Evolutionary conservation across 2,113 vertebrate genomes (phyloP).

Genomic region (Halichoeres trimaculatus): DNA sequence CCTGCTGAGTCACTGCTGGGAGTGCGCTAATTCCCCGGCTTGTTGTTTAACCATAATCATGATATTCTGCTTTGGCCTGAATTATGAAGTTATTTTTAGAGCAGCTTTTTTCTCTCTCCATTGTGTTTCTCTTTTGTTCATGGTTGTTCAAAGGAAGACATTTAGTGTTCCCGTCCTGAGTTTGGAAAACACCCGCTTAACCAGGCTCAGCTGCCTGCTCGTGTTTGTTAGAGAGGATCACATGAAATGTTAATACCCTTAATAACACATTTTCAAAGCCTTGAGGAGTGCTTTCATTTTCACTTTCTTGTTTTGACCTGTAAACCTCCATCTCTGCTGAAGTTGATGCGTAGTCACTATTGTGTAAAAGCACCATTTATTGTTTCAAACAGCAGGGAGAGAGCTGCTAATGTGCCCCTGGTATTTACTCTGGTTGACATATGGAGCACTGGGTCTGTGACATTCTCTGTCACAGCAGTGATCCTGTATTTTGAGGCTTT

Average conservation of each 20-base stretch:
- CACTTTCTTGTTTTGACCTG: not conserved
- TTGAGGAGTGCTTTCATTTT: not conserved
- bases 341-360: not conserved
- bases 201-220: not conserved
- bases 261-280: slow-evolving; percentile 15
- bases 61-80: slow-evolving; percentile 43
- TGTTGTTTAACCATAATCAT: slow-evolving; percentile 44
- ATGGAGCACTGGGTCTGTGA: slow-evolving; percentile 50
- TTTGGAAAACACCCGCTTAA: slow-evolving; percentile 23
- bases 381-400: slow-evolving; percentile 50
- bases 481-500: slow-evolving; percentile 52
- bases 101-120: slow-evolving; percentile 70
- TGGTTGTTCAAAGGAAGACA: slow-evolving; percentile 80
- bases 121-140: slow-evolving; percentile 54
- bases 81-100: slow-evolving; percentile 57
- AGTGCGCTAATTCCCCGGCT: slow-evolving; percentile 39
- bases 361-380: slow-evolving; percentile 27
- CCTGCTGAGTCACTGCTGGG: slow-evolving; percentile 54
- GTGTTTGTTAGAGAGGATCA: not conserved
- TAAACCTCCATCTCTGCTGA: not conserved
- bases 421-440: slow-evolving; percentile 61
- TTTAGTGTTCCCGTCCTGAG: slow-evolving; percentile 41
- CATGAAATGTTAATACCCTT: slow-evolving; percentile 7
- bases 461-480: slow-evolving; percentile 64
- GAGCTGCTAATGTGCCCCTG: slow-evolving; percentile 50